These are phyloP conservation scores for Sebastes paucispinis DNA, from an alignment of 2,797 vertebrate species.

Conservation along the genomic window DNA sequence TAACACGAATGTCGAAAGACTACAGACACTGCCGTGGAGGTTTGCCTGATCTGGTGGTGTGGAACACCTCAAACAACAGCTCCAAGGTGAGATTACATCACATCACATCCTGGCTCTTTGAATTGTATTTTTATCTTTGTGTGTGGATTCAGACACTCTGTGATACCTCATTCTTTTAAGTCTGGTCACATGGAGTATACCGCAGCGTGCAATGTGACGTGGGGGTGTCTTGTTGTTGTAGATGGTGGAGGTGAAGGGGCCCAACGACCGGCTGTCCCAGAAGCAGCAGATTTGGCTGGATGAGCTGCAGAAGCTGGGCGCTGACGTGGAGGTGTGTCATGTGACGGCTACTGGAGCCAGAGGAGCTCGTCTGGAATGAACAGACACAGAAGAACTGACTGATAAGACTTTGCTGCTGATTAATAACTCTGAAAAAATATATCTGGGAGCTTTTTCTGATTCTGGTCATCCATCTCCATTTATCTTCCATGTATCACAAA, in stretches of 20 bases:
- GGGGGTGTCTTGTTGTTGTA: conserved; percentile 61
- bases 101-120: not conserved
- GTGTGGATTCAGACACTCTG: not conserved
- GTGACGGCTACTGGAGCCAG: conserved; percentile 88
- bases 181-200: not conserved
- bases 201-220: not conserved
- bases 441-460: not conserved
- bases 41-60: conserved; percentile 95
- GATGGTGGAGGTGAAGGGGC: conserved; percentile 98
- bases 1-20: conserved; percentile 86
- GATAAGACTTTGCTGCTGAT: conserved; percentile 23
- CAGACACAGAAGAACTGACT: conserved; percentile 1
- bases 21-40: conserved; percentile 92
- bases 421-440: not conserved
- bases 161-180: not conserved
- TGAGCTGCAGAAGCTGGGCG: conserved; percentile 89
- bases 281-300: conserved; percentile 97
- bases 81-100: conserved; percentile 84
- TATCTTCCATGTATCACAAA: not conserved
- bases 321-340: conserved; percentile 93
- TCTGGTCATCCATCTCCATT: not conserved
- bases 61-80: conserved; percentile 79
- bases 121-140: not conserved
- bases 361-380: conserved; percentile 76
- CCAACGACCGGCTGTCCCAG: conserved; percentile 91